Base-by-base conservation (phyloP, 2,797 vertebrate genomes). In the Paguma larvata region DNA sequence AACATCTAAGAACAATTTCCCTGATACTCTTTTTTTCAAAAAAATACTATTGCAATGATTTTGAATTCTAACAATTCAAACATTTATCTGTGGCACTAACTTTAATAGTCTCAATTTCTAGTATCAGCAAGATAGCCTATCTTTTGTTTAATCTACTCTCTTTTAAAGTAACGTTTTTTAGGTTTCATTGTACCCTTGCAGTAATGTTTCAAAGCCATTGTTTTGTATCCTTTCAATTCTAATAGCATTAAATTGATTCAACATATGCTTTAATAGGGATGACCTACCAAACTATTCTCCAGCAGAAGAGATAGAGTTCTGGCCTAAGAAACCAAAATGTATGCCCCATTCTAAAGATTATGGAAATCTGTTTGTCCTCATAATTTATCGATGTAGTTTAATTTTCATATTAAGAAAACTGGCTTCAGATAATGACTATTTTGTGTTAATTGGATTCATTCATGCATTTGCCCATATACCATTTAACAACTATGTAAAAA, bases 341-440 rank as follows among this genome's bases (percentile, higher is more conserved):
- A 34, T 38, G 23, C 1, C 2, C 2, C 46, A 72, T 93, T 73
- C 6, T 78, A 73, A 95, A 63, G 44, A 67, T 65, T 65, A 56
- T 46, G 32, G 41, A 89, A 23, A 56, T 46, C 16, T 68, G 7
- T 14, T 70, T 85, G 30, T 25, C 46, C 0, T 11, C 65, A 46
- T 72, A 21, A 85, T 91, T 88, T 84, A 34, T 46, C 5, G 51
- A n/a, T 96, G 9, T 51, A 70, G 79, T 92, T 91, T 85, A 63
- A 84, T 91, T 77, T 70, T 88, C 62, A 38, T 78, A 63, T 21
- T 82, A 82, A 62, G 48, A 65, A 0, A 48, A 12, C 14, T 87
- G 23, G 27, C 34, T 18, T 77, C 78, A 72, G 11, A 7, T 51
- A 86, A 65, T 68, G 16, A 75, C 4, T 48, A 21, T 85, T 59